Evolutionary conservation across 2,113 vertebrate species (phyloP).

Genomic region (Triplophysa rosa): DNA sequence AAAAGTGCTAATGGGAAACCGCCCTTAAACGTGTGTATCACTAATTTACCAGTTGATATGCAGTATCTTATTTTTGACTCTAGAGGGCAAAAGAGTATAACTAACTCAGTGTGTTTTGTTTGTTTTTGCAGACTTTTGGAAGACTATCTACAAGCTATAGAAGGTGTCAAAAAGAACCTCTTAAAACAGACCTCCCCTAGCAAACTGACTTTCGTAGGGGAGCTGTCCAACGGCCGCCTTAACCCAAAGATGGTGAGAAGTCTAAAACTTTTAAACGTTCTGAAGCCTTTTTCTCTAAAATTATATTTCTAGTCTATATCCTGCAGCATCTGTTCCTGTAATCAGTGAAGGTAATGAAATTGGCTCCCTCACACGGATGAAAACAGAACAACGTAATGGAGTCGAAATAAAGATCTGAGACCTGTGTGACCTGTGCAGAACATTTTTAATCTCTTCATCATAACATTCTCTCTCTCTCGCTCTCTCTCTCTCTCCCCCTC

Average conservation of each 20-base stretch:
- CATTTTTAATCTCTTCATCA: not conserved
- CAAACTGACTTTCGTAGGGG: constrained; percentile 87
- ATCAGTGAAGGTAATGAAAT: not conserved
- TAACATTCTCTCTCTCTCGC: not conserved
- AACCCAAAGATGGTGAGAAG: constrained; percentile 91
- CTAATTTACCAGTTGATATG: not conserved
- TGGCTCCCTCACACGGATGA: not conserved
- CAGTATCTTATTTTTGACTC: constrained; percentile 2
- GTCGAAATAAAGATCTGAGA: not conserved
- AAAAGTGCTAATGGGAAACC: too few species aligned
- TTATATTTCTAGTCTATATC: not conserved
- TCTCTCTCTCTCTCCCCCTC: not conserved
- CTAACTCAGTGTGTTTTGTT: constrained; percentile 16
- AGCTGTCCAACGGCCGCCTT: constrained; percentile 89
- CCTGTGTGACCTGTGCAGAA: not conserved
- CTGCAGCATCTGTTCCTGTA: not conserved
- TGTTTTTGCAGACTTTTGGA: constrained; percentile 75
- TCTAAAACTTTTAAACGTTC: not conserved
- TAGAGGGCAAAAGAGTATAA: constrained; percentile 35
- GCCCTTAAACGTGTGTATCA: not conserved
- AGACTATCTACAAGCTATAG: constrained; percentile 89
- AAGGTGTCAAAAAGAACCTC: constrained; percentile 88
- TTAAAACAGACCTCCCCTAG: constrained; percentile 78
- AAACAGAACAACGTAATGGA: not conserved
- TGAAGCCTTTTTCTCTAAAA: too few species aligned